These are phyloP conservation scores for Odontomachus brunneus DNA, from an alignment of 1,140 invertebrate genomes.

Conservation along the genomic window DNA sequence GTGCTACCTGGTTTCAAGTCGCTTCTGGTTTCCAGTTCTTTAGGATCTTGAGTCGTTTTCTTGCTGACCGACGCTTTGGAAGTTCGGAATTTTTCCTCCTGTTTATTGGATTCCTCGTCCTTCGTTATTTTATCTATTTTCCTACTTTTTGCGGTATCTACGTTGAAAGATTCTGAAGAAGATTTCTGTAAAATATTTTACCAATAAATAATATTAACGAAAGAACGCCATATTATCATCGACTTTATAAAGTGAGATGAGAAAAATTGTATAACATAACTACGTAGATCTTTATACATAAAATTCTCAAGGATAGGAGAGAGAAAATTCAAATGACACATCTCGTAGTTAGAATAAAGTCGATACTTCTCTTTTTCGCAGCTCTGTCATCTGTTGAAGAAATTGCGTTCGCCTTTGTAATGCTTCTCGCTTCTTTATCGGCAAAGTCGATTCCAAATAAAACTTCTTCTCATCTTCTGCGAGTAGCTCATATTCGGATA, in stretches of 20 bases:
- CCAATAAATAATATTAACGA: not conserved
- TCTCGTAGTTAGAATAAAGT: slow-evolving; percentile 17
- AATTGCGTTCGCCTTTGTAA: slow-evolving; percentile 55
- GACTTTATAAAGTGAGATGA: not conserved
- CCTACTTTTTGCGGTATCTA: not conserved
- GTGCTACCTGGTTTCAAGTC: slow-evolving; percentile 39
- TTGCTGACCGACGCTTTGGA: not conserved
- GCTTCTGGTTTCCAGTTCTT: slow-evolving; percentile 20
- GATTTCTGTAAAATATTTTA: slow-evolving; percentile 13
- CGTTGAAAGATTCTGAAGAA: not conserved
- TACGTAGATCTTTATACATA: not conserved
- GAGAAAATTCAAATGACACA: not conserved
- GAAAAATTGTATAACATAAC: not conserved
- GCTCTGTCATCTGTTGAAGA: slow-evolving; percentile 44
- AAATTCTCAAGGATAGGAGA: slow-evolving; percentile 20
- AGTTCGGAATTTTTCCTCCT: slow-evolving; percentile 7
- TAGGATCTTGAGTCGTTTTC: slow-evolving; percentile 9
- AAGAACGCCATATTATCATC: slow-evolving; percentile 7
- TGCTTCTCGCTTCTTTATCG: slow-evolving; percentile 62
- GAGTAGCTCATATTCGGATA: slow-evolving; percentile 71
- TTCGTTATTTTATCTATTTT: slow-evolving; percentile 18
- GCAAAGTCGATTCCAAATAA: slow-evolving; percentile 65
- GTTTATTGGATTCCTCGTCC: not conserved
- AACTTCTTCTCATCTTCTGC: slow-evolving; percentile 71
- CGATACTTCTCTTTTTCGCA: slow-evolving; percentile 16